Conservation (phyloP, 2,888 invertebrate species). For the Lysandra bellargus region DNA sequence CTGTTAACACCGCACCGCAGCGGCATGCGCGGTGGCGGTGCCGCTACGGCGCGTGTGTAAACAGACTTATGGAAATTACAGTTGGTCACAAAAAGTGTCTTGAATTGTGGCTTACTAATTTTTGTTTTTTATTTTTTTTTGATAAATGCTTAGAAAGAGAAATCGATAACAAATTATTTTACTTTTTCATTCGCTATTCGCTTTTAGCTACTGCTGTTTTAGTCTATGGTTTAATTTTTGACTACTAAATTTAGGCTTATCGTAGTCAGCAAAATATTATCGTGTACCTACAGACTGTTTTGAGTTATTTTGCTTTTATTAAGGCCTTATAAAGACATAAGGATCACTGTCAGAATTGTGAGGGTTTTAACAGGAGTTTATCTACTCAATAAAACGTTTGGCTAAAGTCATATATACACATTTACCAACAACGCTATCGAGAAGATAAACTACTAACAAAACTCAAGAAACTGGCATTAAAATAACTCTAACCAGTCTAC, state of each 20-base stretch:
- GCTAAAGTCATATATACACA: not conserved
- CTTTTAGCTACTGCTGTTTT: not conserved
- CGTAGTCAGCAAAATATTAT: not conserved
- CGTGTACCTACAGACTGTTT: not conserved
- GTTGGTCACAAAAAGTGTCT: not conserved
- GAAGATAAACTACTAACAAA: not conserved
- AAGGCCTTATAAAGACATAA: no score
- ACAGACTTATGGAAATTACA: not conserved
- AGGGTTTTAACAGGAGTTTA: no score
- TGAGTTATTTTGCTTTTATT: not conserved
- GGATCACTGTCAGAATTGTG: no score
- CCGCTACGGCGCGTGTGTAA: no score
- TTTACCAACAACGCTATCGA: not conserved
- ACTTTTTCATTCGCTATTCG: not conserved
- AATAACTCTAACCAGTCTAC: not conserved
- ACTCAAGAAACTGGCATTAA: not conserved
- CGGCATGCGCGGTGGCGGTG: no score
- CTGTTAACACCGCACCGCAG: no score
- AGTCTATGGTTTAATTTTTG: not conserved
- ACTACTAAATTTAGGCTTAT: not conserved
- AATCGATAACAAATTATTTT: not conserved
- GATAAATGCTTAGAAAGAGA: not conserved
- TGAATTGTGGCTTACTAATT: no score
- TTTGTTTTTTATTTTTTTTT: not conserved
- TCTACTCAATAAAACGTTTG: not conserved